Conservation (phyloP, 2,888 invertebrate species). For the Zootermopsis nevadensis region DNA sequence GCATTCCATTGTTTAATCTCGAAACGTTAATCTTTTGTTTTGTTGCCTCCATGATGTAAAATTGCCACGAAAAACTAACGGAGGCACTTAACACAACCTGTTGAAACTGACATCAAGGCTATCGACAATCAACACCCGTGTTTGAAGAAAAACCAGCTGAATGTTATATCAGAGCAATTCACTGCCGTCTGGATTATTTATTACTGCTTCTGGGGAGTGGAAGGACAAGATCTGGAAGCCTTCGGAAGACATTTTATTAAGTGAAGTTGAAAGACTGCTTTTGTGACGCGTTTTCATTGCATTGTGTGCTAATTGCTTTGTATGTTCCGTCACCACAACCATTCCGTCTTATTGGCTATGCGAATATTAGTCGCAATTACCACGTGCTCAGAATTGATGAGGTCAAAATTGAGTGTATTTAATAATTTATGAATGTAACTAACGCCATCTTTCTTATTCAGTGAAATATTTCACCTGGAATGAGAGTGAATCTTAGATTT, state of each 20-base stretch:
- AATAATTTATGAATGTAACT: background rate
- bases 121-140: background rate
- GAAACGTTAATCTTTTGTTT: background rate
- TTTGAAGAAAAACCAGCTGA: background rate
- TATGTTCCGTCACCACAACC: background rate
- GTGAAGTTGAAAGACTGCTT: slow-evolving; percentile 2
- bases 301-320: background rate
- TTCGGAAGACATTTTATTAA: background rate
- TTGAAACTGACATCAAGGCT: background rate
- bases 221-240: background rate
- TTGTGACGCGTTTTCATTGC: background rate
- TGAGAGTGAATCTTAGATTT: background rate
- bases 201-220: background rate
- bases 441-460: background rate
- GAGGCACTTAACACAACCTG: background rate
- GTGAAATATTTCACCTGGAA: background rate
- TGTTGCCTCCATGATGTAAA: background rate
- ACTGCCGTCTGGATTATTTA: background rate
- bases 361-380: background rate
- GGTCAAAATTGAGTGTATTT: background rate
- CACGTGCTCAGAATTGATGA: background rate
- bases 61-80: background rate
- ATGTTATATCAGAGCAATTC: background rate
- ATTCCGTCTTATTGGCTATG: slow-evolving; percentile 31
- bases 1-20: background rate